Evolutionary conservation across 2,888 invertebrate species (phyloP), one percentile per base, ranked within the genome.

Genomic region (Hermaeophaga mercurialis): DNA sequence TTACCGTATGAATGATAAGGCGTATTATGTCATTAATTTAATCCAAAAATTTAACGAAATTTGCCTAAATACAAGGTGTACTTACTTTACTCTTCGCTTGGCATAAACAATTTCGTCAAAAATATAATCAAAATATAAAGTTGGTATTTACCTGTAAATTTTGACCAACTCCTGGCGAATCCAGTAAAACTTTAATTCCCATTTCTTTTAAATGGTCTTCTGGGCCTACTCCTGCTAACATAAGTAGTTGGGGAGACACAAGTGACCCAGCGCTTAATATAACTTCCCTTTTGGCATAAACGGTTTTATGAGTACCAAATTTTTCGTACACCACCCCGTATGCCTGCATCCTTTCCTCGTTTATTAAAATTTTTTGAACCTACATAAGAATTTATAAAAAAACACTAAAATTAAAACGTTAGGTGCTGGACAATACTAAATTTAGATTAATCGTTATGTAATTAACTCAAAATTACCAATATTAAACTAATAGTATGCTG

Each of bases 201-300:
- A 84, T 68, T 38, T 85, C 80, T 46, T 80, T 74, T 2, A 91
- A 78, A 69, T 90, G 85, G 6, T 81, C 76, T 3, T 77, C 77
- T 0, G 89, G 87, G 2, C 91, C 91, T 8, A 94, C 81, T 0
- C 95, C 95, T 1, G 93, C 91, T 34, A 95, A 73, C 91, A 94
- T 90, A 24, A 96, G 79, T 12, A 95, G 69, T 72, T 95, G 94
- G 0, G 94, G 93, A 1, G 91, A 87, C 70, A 90, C 89, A 61
- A 95, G 82, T 0, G 92, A 78, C 1, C 95, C 97, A 0, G 92
- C 92, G 12, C 92, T 88, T 31, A 97, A 74, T 59, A 97, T 89
- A 0, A 96, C 85, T 77, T 95, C 95, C 67, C 83, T 85, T 6
- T 80, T 81, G 0, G 89, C 89, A 59, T 77, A 80, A 0, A 87